Base-by-base conservation (phyloP, 2,797 vertebrate genomes). In the Trachurus trachurus region DNA sequence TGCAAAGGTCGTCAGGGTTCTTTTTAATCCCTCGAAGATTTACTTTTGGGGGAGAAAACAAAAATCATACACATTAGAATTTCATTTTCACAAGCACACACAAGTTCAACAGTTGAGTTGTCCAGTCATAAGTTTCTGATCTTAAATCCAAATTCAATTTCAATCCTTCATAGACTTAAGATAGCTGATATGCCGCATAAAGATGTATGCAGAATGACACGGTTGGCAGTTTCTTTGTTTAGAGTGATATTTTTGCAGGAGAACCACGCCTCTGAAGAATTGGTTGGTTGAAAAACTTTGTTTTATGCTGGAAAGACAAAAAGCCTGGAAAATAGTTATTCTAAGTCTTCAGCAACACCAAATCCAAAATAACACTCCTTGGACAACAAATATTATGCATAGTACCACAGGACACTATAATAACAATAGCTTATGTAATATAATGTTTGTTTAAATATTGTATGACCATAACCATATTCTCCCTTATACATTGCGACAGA, bases 1-100 rank as follows among this genome's bases (percentile, higher is more conserved):
- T 79, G 88, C 66, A 92, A 78, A 82, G 83, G 83, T 89, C 76
- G 86, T 87, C 88, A 88, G 79, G 82, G 86, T 76, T 76, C 52
- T 29, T 49, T 21, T 50, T 56, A 84, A 94, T 92, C 90, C 87
- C 78, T 78, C 66, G 31, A 66, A 82, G 73, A 66, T 74, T 74
- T 82, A 66, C 95, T 96, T 93, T 71, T 64, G 73, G 74, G 21
- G 72, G 65, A 21, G 44, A 76, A 85, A 63, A 62, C 83, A 0
- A 85, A 19, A 58, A 29, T 9, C 65, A 29, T 78, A 84, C 50
- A 75, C 19, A 73, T 67, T 69, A 26, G 17, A 42, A 49, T 59
- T 52, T 60, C 0, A 72, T 31, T 69, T 62, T 62, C 8, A 77
- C 34, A 37, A 37, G 34, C 34, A 37, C 34, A 37, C 34, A 37